Conservation (phyloP, 2,113 vertebrate species). For the Aphyosemion australe region DNA sequence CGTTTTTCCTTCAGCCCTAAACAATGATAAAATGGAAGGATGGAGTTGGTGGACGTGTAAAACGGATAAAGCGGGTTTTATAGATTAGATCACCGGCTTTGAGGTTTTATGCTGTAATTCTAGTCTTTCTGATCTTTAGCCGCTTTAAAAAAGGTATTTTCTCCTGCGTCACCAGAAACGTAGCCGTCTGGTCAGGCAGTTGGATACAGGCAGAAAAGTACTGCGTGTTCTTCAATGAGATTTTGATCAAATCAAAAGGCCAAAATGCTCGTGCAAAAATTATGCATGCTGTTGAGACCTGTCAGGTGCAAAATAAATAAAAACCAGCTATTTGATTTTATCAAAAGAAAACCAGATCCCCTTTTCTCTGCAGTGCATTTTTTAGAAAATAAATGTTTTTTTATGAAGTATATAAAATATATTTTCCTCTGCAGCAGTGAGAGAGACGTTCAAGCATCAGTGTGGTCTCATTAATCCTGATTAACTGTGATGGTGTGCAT, state of each 20-base stretch:
- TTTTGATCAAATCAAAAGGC: not conserved
- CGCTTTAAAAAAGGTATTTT: slow-evolving; percentile 34
- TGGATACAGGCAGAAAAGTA: slow-evolving; percentile 38
- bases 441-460: too few species aligned
- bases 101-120: slow-evolving; percentile 13
- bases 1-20: slow-evolving; percentile 61
- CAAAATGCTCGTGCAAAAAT: too few species aligned
- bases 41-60: slow-evolving; percentile 23
- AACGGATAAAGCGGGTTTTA: slow-evolving; percentile 16
- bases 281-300: too few species aligned
- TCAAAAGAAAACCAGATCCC: not conserved
- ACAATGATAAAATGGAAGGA: slow-evolving; percentile 71
- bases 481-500: too few species aligned
- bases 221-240: slow-evolving; percentile 33
- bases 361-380: not conserved
- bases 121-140: slow-evolving; percentile 5
- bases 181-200: slow-evolving; percentile 40
- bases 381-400: not conserved
- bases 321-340: not conserved
- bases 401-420: not conserved
- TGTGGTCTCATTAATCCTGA: too few species aligned
- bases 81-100: not conserved
- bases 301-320: not conserved
- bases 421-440: not conserved
- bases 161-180: slow-evolving; percentile 67